Conservation (phyloP, 1,140 invertebrate genomes). For the Drosophila watanabei region DNA sequence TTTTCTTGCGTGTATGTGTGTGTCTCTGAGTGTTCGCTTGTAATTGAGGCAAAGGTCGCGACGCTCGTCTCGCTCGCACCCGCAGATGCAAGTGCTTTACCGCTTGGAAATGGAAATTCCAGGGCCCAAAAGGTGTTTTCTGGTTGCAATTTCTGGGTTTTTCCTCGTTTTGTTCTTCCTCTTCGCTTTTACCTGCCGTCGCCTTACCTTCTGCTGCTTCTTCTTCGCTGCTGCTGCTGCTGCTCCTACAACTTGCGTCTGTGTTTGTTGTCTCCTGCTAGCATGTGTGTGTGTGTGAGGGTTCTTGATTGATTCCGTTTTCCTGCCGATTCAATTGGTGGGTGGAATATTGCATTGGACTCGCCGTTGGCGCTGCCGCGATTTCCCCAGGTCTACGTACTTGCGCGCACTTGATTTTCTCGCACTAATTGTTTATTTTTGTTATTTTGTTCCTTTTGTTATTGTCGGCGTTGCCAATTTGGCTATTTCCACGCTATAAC, state of each 20-base stretch:
- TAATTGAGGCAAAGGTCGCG: conserved; percentile 83
- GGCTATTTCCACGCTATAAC: no score
- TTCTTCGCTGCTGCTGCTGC: conserved; percentile 25
- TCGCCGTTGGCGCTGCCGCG: conserved; percentile 9
- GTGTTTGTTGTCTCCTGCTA: conserved; percentile 50
- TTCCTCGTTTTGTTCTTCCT: conserved; percentile 6
- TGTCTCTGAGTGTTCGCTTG: conserved; percentile 61
- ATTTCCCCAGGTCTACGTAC: conserved; percentile 11
- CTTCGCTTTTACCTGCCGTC: conserved; percentile 41
- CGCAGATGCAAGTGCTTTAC: conserved; percentile 7
- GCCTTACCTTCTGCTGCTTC: conserved; percentile 44
- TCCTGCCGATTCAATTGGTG: conserved; percentile 2
- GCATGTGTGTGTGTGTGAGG: conserved; percentile 25
- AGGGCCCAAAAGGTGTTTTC: conserved; percentile 54
- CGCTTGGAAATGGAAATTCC: conserved; percentile 42
- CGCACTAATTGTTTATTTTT: conserved; percentile 47
- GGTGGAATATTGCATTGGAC: conserved; percentile 13
- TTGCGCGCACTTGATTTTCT: conserved; percentile 11
- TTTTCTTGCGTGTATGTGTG: conserved; percentile 32
- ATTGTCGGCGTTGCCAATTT: no score
- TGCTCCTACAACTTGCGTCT: conserved; percentile 47
- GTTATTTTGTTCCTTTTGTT: conserved; percentile 23
- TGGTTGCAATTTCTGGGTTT: conserved; percentile 42
- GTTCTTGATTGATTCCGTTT: conserved; percentile 14
- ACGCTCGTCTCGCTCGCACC: conserved; percentile 31